Base-by-base conservation (phyloP, 2,113 vertebrate genomes). In the Melanotaenia duboulayi region DNA sequence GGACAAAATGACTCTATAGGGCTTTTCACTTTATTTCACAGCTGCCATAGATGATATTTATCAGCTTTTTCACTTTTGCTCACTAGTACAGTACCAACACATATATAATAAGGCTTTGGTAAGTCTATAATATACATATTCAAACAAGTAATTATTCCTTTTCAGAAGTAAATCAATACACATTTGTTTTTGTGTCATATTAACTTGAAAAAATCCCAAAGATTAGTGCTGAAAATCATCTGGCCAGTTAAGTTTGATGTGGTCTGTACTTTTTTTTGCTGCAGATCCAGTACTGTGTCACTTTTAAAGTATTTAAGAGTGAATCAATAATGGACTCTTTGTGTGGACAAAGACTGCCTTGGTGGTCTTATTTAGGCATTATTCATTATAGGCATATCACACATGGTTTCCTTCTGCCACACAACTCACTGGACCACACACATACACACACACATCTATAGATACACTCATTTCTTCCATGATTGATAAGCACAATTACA, bases 291-390 rank as follows among this genome's bases (percentile, higher is more conserved):
- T 20, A 20, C n/a, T 48, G 44, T 48, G 17, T 32, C 28, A 12
- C 8, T 28, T 23, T 51, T 48, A 65, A 22, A 52, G 52, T 52
- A 17, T 22, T 10, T 54, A 39, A 12, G 39, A 10, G 9, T 57
- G 71, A 76, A 42, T 78, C 71, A 58, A 25, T 20, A 13, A 32
- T 77, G 25, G 61, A 51, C 50, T 54, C 39, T 20, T n/a, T 3
- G 22, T 1, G 1, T 25, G 57, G 66, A 61, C 17, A 58, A 58
- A 76, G 22, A 52, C 24, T 32, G 4, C 51, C 58, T 5, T 50
- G 70, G 82, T 78, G 81, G 76, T 82, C 84, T 75, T 19, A 63
- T 24, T 51, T 58, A 7, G 4, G 12, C 52, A 63, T 76, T 58
- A 76, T 59, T 79, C 78, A 69, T 46, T 13, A 13, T 42, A 14